Conservation (phyloP, 2,113 vertebrate species). For the Nannospalax galili region DNA sequence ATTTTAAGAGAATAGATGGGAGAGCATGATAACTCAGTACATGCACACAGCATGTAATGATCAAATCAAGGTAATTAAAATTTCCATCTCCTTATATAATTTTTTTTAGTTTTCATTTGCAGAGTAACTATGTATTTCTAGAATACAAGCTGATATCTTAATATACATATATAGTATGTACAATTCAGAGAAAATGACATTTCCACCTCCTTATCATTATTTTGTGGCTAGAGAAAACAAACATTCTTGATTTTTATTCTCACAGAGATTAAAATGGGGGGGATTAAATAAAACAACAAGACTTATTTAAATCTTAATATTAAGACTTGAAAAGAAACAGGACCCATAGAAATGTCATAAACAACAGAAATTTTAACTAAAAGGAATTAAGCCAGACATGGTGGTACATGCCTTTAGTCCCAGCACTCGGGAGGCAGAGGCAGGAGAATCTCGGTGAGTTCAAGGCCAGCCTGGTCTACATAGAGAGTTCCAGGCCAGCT, state of each 20-base stretch:
- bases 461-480: too few species aligned
- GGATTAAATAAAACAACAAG: not conserved
- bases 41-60: not conserved
- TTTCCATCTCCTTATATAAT: not conserved
- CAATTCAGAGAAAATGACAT: not conserved
- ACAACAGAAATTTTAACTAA: conserved; percentile 10
- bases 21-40: not conserved
- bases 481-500: too few species aligned
- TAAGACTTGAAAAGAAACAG: not conserved
- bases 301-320: not conserved
- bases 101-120: not conserved
- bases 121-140: not conserved
- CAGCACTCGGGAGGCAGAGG: too few species aligned
- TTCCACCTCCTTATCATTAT: not conserved
- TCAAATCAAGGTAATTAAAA: not conserved
- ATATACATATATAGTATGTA: not conserved
- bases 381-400: too few species aligned
- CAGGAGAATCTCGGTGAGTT: too few species aligned
- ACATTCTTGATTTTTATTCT: not conserved
- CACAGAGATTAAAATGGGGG: not conserved
- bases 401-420: too few species aligned
- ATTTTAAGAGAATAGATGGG: not conserved
- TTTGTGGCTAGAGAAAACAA: not conserved
- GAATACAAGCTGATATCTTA: not conserved
- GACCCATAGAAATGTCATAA: not conserved